Percentiles rank a stretch among this genome's conserved stretches.
These are phyloP conservation scores for Irena cyanogastra DNA, from an alignment of 2,113 vertebrate genomes.

Conservation along the genomic window DNA sequence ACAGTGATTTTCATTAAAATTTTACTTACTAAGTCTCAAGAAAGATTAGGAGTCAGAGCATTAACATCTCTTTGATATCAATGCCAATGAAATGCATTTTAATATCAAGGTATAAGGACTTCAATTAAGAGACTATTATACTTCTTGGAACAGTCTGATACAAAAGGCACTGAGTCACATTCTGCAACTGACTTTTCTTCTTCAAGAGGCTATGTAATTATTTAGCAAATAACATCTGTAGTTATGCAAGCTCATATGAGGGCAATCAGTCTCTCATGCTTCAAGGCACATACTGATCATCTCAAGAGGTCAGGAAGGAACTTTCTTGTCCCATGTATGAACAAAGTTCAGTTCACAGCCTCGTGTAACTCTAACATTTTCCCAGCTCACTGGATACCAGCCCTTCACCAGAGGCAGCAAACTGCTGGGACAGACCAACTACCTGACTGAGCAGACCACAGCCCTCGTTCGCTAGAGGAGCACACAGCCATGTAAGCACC, in stretches of 20 bases:
- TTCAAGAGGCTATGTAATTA: constrained; percentile 40
- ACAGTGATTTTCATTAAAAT: constrained; percentile 44
- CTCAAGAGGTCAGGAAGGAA: constrained; percentile 36
- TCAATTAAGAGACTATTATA: constrained; percentile 42
- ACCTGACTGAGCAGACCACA: neutral
- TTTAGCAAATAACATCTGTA: constrained; percentile 26
- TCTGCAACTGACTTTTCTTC: constrained; percentile 23
- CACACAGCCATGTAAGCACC: neutral
- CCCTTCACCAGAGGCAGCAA: neutral
- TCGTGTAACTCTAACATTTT: neutral
- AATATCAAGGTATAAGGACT: constrained; percentile 46
- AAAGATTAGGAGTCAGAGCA: constrained; percentile 23
- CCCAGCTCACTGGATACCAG: neutral
- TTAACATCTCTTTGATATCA: constrained; percentile 39
- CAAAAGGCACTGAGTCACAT: constrained; percentile 55
- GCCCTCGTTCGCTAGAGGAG: neutral
- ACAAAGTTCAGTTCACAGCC: neutral
- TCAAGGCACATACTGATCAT: constrained; percentile 17
- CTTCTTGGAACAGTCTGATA: constrained; percentile 47
- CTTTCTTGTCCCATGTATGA: neutral
- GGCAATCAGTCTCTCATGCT: neutral
- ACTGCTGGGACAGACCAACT: neutral
- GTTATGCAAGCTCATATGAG: constrained; percentile 29
- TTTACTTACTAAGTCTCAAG: constrained; percentile 5
- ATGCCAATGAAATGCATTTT: constrained; percentile 28